phyloP scores from a whole-genome alignment of 2,797 vertebrate species.

The Numenius phaeopus region DNA sequence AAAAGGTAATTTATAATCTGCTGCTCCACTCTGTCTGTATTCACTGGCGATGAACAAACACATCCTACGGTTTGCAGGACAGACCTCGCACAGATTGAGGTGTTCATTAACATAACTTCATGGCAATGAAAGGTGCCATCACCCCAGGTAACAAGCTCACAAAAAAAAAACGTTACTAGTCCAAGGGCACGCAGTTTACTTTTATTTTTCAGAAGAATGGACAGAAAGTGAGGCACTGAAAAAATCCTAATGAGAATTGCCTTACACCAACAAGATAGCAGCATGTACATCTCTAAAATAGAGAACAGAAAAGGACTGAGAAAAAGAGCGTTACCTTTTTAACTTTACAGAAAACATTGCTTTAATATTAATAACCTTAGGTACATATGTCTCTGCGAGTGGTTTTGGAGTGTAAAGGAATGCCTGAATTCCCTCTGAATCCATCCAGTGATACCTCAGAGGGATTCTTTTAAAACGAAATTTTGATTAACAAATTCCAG shows the following conservation, averaged over 20 bases:
- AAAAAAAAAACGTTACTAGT: conserved; percentile 11
- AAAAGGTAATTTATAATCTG: conserved; percentile 54
- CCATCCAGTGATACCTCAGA: neutral
- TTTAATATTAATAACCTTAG: neutral
- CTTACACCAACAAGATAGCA: neutral
- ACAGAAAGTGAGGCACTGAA: neutral
- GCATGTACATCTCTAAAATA: neutral
- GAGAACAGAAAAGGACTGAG: neutral
- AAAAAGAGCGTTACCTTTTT: neutral
- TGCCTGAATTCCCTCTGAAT: neutral
- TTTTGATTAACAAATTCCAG: neutral
- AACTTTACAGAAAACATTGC: neutral
- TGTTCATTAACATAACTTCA: conserved; percentile 55
- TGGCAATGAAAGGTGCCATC: conserved; percentile 38
- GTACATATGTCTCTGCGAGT: neutral
- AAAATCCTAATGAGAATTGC: neutral
- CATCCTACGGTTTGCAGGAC: neutral
- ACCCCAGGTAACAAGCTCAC: conserved; percentile 46
- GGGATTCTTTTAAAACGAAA: neutral
- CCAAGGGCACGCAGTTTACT: neutral
- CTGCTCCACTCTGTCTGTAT: conserved; percentile 10
- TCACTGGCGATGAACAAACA: conserved; percentile 41
- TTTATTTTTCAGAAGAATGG: neutral
- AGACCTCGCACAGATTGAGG: conserved; percentile 19
- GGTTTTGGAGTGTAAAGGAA: neutral